Evolutionary conservation across 2,797 vertebrate species (phyloP).

Genomic region (Muscicapa striata): DNA sequence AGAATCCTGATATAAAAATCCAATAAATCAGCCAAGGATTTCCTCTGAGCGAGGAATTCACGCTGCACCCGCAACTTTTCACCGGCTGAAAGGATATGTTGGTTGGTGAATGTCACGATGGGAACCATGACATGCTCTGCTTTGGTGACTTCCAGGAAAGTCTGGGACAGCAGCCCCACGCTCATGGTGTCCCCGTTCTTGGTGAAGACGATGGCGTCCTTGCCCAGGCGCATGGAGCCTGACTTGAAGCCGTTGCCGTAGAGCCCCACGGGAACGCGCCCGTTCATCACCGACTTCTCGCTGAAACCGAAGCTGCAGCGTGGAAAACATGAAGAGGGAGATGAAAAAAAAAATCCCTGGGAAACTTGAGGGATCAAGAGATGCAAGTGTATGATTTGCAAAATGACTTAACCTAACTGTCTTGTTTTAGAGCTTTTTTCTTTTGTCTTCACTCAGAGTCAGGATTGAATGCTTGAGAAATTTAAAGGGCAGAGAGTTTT

Average conservation of each 20-base stretch:
- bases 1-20: rapidly evolving
- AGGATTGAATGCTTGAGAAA: too few relatives aligned
- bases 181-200: constrained; percentile 82
- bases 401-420: not conserved
- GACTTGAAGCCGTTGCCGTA: constrained; percentile 99
- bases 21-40: too few relatives aligned
- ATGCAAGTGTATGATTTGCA: rapidly evolving
- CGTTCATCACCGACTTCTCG: constrained; percentile 85
- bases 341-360: not conserved
- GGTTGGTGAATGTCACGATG: constrained; percentile 77
- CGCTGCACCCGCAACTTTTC: rapidly evolving
- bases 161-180: constrained; percentile 93
- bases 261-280: constrained; percentile 86
- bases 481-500: too few relatives aligned
- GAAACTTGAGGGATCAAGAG: not conserved
- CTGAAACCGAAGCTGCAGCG: constrained; percentile 92
- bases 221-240: constrained; percentile 95
- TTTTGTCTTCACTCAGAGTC: too few relatives aligned
- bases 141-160: constrained; percentile 82
- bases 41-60: too few relatives aligned
- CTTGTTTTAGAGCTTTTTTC: not conserved
- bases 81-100: not conserved
- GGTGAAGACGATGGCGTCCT: constrained; percentile 92
- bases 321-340: not conserved
- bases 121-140: constrained; percentile 89